A percentile compares a stretch with the other conserved stretches of the same genome.
Conservation (phyloP, 2,797 vertebrate species). For the Coreius guichenoti region DNA sequence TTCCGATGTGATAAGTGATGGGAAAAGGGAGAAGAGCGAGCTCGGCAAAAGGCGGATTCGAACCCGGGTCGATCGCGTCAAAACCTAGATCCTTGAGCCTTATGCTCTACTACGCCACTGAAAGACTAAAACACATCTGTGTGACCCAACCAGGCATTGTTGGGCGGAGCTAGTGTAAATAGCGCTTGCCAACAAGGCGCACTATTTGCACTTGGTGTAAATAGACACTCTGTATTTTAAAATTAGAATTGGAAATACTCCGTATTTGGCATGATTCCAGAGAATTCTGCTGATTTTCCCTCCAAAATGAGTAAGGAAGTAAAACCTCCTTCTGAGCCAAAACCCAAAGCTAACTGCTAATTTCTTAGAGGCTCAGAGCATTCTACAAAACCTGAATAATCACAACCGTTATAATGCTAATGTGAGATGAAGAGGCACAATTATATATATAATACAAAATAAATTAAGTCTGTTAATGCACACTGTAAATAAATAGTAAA, state of each 20-base stretch:
- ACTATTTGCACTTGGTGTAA: too few relatives aligned
- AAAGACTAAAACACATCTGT: too few relatives aligned
- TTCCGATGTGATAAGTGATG: too few relatives aligned
- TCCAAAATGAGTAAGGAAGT: neutral
- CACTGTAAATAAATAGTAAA: conserved; percentile 28
- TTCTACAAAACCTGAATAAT: conserved; percentile 5
- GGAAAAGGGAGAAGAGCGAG: too few relatives aligned
- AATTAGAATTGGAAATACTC: too few relatives aligned
- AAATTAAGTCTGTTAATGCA: conserved; percentile 23
- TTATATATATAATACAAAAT: conserved; percentile 21
- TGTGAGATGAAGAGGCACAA: neutral
- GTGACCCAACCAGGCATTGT: too few relatives aligned
- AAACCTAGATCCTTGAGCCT: too few relatives aligned
- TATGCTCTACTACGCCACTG: too few relatives aligned
- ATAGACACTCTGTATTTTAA: neutral
- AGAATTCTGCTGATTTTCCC: neutral
- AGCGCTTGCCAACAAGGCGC: too few relatives aligned
- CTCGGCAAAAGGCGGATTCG: too few relatives aligned
- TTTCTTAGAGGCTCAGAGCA: neutral
- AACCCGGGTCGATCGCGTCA: too few relatives aligned
- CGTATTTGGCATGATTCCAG: neutral
- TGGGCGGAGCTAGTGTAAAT: too few relatives aligned
- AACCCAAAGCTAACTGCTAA: conserved; percentile 5
- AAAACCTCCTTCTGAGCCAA: neutral
- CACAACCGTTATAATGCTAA: neutral